A percentile compares a stretch with the other conserved stretches of the same genome.
These are phyloP conservation scores for Orbicella faveolata DNA, from an alignment of 64 coral and sea anemone species.

Conservation along the genomic window DNA sequence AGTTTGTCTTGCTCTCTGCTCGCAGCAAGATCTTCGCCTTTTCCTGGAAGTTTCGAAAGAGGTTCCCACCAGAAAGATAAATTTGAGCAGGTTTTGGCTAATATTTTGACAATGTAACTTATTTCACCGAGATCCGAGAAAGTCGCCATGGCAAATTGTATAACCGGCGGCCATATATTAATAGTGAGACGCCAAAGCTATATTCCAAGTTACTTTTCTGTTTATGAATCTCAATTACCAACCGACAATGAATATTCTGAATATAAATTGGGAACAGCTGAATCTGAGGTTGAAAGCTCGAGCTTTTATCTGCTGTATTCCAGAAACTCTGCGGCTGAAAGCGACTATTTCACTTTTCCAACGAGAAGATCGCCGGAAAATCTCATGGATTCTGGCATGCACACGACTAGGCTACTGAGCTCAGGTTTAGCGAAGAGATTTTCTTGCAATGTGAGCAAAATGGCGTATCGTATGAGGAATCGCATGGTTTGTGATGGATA, in stretches of 20 bases:
- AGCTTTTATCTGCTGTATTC: background rate
- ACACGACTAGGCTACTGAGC: constrained; percentile 26
- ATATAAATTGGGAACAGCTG: constrained; percentile 26
- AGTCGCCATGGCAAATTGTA: constrained; percentile 15
- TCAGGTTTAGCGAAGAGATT: constrained; percentile 36
- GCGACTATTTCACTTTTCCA: constrained; percentile 12
- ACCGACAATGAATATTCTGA: constrained; percentile 23
- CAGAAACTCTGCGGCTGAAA: background rate
- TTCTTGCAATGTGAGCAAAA: constrained; percentile 60
- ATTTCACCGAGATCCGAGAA: no score
- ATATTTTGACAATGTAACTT: background rate
- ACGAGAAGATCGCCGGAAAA: background rate
- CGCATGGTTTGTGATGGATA: constrained; percentile 45
- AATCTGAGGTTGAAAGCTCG: background rate
- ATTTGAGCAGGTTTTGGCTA: background rate
- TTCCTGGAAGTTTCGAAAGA: background rate
- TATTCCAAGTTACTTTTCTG: constrained; percentile 53
- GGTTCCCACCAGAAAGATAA: background rate
- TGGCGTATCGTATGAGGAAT: constrained; percentile 35
- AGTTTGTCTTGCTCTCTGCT: background rate
- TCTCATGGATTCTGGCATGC: background rate
- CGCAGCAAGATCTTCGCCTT: background rate
- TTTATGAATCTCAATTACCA: constrained; percentile 53
- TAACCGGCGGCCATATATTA: constrained; percentile 17
- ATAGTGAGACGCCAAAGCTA: constrained; percentile 44